Base-by-base conservation (phyloP, 1,140 invertebrate species). In the Drosophila burlai region DNA sequence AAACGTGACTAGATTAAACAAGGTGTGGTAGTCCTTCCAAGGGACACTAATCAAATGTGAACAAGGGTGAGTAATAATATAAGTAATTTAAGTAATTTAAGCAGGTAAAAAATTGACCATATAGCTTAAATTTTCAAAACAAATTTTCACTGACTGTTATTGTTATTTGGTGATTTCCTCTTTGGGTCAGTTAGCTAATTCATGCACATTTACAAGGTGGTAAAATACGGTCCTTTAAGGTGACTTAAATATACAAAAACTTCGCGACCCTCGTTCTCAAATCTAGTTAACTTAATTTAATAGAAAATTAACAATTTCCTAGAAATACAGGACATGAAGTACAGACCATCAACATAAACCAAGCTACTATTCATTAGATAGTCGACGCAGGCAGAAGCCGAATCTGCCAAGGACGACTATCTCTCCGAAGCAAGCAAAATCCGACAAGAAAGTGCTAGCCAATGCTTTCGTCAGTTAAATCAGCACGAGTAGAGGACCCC, bases 401-500 rank as follows among this genome's bases (percentile, higher is more conserved):
- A 58, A 46, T 24, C 55, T 43, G 54, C 45, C 71, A 49, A 76
- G 54, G 42, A 55, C 73, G 43, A 60, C 16, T 42, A 36, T 34
- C 18, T 45, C 21, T 10, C 15, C 16, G 15, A 24, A 49, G 10
- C 40, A 18, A 26, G 6, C 18, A 34, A 57, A 57, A 4, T 13
- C 36, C 18, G 65, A 21, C 18, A 36, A 52, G 50, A 59, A 76
- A 66, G 61, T 81, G 65, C 42, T 38, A 40, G 61, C 61, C 71
- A 76, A 81, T 76, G 72, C 65, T 49, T 76, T 61, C 60, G 55
- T 52, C 66, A 80, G 59, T 80, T 65, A 83, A 83, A 83, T 83
- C 81, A 77, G 42, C 45, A 62, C 47, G 52, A 71, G 43, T 42
- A 57, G 18, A 18, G 49, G 34, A 36, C 40, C 47, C 62, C 59